Evolutionary conservation across 2,888 invertebrate genomes (phyloP).

Genomic region (Cheilosia vulpina): DNA sequence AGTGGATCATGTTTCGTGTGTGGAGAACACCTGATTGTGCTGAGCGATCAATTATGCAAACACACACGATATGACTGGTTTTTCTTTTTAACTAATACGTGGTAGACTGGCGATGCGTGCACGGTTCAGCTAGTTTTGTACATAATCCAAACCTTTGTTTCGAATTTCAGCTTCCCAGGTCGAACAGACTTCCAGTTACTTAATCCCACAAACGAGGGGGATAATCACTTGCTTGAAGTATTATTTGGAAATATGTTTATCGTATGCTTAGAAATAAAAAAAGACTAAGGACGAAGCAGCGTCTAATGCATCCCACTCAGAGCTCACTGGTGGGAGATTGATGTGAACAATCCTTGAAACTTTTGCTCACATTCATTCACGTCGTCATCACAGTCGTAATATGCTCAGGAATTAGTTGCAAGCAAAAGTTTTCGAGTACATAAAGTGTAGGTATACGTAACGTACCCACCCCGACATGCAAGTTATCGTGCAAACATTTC

Average conservation of each 20-base stretch:
- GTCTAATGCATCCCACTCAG: background rate
- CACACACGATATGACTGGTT: no score
- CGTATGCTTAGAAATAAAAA: background rate
- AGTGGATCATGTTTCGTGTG: no score
- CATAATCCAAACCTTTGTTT: no score
- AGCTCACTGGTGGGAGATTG: conserved; percentile 26
- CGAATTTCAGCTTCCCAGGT: no score
- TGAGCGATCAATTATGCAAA: no score
- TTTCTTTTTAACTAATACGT: no score
- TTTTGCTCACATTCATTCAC: conserved; percentile 19
- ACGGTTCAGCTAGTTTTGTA: no score
- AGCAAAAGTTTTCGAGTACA: conserved; percentile 49
- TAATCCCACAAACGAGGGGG: no score
- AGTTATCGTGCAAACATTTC: conserved; percentile 49
- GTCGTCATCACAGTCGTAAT: conserved; percentile 21
- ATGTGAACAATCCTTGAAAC: conserved; percentile 28
- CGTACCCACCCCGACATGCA: conserved; percentile 20
- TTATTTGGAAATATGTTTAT: background rate
- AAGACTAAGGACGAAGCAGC: background rate
- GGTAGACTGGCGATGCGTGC: no score
- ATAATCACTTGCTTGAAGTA: background rate
- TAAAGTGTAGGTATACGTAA: conserved; percentile 26
- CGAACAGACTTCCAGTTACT: no score
- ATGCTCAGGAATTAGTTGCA: conserved; percentile 53
- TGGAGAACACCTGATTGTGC: no score